Evolutionary conservation across 2,888 invertebrate genomes (phyloP).

Genomic region (Microplitis deprimator): DNA sequence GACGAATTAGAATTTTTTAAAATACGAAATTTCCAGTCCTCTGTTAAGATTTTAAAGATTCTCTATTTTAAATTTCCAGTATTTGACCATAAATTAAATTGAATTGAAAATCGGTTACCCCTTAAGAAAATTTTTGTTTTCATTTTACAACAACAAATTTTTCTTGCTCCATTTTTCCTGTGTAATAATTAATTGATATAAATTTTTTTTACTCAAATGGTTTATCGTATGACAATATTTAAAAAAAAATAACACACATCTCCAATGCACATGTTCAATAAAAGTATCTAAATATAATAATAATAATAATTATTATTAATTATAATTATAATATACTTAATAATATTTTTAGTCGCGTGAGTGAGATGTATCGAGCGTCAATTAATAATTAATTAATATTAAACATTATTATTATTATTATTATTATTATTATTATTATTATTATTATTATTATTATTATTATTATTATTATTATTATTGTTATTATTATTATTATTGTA

Average conservation of each 20-base stretch:
- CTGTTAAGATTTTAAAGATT: no score
- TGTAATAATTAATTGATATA: neutral
- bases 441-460: neutral
- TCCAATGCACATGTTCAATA: slow-evolving; percentile 2
- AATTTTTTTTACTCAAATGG: slow-evolving; percentile 31
- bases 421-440: neutral
- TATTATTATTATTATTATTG: neutral
- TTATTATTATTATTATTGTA: neutral
- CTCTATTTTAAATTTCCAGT: no score
- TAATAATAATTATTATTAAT: slow-evolving; percentile 1
- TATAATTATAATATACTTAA: slow-evolving; percentile 5
- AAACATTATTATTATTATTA: neutral
- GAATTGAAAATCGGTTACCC: no score
- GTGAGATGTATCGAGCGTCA: slow-evolving; percentile 15
- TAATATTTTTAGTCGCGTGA: slow-evolving; percentile 2
- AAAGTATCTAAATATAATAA: neutral
- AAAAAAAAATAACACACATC: slow-evolving; percentile 36
- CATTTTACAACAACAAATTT: no score
- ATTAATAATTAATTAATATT: neutral
- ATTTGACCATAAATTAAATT: no score
- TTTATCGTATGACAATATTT: slow-evolving; percentile 9
- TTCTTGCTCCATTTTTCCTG: no score
- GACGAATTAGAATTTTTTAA: no score
- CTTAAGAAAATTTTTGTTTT: no score
- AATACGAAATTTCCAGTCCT: no score